These are phyloP conservation scores for Arge pagana DNA, from an alignment of 2,888 invertebrate species.

Conservation along the genomic window DNA sequence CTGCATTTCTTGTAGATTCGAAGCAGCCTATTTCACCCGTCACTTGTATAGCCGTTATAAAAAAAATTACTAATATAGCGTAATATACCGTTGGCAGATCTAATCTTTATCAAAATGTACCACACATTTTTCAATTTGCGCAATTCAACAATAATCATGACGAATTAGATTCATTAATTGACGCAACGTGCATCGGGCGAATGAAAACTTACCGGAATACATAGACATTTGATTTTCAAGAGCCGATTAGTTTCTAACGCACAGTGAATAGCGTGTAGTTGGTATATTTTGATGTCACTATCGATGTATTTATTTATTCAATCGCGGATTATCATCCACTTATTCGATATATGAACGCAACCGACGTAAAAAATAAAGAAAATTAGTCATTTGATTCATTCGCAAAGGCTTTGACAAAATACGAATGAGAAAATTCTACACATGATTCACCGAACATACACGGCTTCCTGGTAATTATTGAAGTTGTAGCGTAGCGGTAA, in stretches of 20 bases:
- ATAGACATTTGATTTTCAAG: slow-evolving; percentile 32
- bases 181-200: slow-evolving; percentile 11
- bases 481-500: neutral
- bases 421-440: too few relatives aligned
- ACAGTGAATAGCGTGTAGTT: slow-evolving; percentile 33
- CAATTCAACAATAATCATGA: slow-evolving; percentile 3
- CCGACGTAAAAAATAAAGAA: too few relatives aligned
- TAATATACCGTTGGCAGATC: slow-evolving; percentile 36
- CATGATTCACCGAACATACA: too few relatives aligned
- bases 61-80: slow-evolving; percentile 34
- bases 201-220: slow-evolving; percentile 24
- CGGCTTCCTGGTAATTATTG: too few relatives aligned
- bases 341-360: too few relatives aligned
- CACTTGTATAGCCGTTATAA: slow-evolving; percentile 48
- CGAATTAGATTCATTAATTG: slow-evolving; percentile 7
- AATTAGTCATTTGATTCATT: too few relatives aligned
- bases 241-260: slow-evolving; percentile 26
- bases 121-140: slow-evolving; percentile 29
- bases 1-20: slow-evolving; percentile 26
- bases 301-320: slow-evolving; percentile 37
- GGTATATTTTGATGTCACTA: slow-evolving; percentile 31
- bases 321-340: slow-evolving; percentile 26
- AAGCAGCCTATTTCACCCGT: slow-evolving; percentile 40
- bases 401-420: too few relatives aligned
- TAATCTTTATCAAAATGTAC: slow-evolving; percentile 45